These are phyloP conservation scores for Coregonus sp. DNA, from an alignment of 2,797 vertebrate genomes.

Conservation along the genomic window DNA sequence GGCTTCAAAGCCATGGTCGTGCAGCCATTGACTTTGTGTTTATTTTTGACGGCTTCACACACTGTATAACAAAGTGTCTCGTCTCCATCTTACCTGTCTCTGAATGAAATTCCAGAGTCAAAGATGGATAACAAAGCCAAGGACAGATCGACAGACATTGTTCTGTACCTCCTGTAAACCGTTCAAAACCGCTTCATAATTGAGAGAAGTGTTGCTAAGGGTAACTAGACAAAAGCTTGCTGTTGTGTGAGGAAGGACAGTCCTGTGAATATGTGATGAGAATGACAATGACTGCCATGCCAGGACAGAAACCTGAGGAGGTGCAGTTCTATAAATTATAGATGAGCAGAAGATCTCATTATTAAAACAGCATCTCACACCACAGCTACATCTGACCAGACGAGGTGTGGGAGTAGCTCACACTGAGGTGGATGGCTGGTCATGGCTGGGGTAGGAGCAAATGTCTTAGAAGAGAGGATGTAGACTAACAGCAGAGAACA, in stretches of 20 bases:
- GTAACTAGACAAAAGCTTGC: constrained; percentile 61
- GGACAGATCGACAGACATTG: constrained; percentile 7
- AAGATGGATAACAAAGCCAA: neutral
- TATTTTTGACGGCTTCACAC: neutral
- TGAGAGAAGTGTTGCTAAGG: constrained; percentile 64
- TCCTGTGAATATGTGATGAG: constrained; percentile 30
- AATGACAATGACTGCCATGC: constrained; percentile 32
- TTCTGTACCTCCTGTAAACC: neutral
- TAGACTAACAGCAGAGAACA: constrained; percentile 42
- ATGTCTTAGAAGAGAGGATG: constrained; percentile 13
- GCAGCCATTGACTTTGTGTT: neutral
- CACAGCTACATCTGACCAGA: constrained; percentile 23
- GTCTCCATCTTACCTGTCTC: neutral
- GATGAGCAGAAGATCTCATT: constrained; percentile 31
- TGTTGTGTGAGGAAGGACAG: constrained; percentile 19
- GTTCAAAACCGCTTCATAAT: constrained; percentile 15
- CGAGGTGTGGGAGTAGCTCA: constrained; percentile 1
- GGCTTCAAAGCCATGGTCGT: neutral
- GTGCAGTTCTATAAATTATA: constrained; percentile 44
- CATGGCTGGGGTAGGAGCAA: constrained; percentile 8
- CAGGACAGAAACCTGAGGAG: constrained; percentile 28
- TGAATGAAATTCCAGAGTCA: neutral
- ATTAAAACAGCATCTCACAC: constrained; percentile 36
- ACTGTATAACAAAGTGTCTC: neutral
- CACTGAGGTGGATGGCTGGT: constrained; percentile 9